Percentiles rank a stretch among this genome's conserved stretches.
These are phyloP conservation scores for Saccopteryx leptura DNA, from an alignment of 2,113 vertebrate genomes.

Conservation along the genomic window DNA sequence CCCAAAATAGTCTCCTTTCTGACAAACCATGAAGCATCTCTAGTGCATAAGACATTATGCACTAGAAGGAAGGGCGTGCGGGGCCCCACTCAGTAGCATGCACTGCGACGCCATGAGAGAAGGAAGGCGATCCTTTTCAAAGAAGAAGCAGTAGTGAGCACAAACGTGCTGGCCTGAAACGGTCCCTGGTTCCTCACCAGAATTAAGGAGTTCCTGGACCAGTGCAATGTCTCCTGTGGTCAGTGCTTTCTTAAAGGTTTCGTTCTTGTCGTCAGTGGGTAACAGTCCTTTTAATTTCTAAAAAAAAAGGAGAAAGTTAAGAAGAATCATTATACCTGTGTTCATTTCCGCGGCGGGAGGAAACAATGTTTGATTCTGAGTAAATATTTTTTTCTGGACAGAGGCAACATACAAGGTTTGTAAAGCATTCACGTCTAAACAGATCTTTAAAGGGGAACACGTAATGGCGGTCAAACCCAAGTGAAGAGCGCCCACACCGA, in stretches of 20 bases:
- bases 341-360: background rate
- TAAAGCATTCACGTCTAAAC: background rate
- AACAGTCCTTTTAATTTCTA: conserved; percentile 81
- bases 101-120: background rate
- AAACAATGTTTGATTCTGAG: background rate
- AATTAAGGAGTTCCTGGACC: conserved; percentile 92
- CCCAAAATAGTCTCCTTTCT: conserved; percentile 39
- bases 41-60: no score
- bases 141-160: background rate
- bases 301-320: conserved; percentile 68
- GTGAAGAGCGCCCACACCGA: background rate
- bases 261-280: conserved; percentile 81
- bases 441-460: background rate
- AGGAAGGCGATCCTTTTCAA: background rate
- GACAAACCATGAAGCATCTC: background rate
- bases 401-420: background rate
- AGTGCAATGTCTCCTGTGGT: conserved; percentile 88
- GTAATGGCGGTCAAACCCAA: background rate
- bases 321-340: background rate
- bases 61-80: no score
- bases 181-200: conserved; percentile 84
- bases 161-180: background rate
- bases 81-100: background rate
- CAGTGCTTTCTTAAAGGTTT: conserved; percentile 92
- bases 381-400: rapidly evolving